phyloP scores from a whole-genome alignment of 2,888 invertebrate species.

The Linyphia triangularis region DNA sequence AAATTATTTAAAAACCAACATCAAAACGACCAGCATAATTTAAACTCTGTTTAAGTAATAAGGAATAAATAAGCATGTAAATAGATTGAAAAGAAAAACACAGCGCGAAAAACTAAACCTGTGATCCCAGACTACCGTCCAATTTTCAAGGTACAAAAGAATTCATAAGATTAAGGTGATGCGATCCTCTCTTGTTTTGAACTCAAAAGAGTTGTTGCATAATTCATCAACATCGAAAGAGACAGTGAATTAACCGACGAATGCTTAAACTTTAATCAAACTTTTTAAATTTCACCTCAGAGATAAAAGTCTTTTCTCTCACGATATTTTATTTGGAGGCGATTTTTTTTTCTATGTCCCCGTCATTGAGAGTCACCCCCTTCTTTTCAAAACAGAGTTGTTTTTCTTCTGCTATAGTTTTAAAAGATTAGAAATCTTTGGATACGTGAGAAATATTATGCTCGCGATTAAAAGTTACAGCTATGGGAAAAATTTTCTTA shows the following conservation, averaged over 20 bases:
- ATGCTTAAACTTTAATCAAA: slow-evolving; percentile 65
- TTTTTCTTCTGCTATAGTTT: slow-evolving; percentile 51
- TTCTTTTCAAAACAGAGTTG: not conserved
- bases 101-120: not conserved
- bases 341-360: not conserved
- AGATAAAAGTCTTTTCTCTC: slow-evolving; percentile 6
- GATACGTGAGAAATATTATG: slow-evolving; percentile 40
- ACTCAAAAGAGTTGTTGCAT: slow-evolving; percentile 18
- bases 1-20: too few species aligned
- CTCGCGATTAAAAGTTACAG: slow-evolving; percentile 63
- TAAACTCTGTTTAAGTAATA: not conserved
- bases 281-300: slow-evolving; percentile 30
- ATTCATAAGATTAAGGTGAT: slow-evolving; percentile 36
- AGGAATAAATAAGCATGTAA: slow-evolving; percentile 8
- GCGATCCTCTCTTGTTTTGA: not conserved
- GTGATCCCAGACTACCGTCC: slow-evolving; percentile 19
- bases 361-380: not conserved
- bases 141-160: slow-evolving; percentile 48
- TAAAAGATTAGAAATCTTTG: slow-evolving; percentile 59
- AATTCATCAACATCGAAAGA: slow-evolving; percentile 49
- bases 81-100: slow-evolving; percentile 7
- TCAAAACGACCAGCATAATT: too few species aligned
- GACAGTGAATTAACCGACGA: slow-evolving; percentile 52
- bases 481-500: slow-evolving; percentile 24
- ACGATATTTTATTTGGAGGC: slow-evolving; percentile 22